These are phyloP conservation scores for Lagopus leucura DNA, from an alignment of 2,113 vertebrate species.

Conservation along the genomic window DNA sequence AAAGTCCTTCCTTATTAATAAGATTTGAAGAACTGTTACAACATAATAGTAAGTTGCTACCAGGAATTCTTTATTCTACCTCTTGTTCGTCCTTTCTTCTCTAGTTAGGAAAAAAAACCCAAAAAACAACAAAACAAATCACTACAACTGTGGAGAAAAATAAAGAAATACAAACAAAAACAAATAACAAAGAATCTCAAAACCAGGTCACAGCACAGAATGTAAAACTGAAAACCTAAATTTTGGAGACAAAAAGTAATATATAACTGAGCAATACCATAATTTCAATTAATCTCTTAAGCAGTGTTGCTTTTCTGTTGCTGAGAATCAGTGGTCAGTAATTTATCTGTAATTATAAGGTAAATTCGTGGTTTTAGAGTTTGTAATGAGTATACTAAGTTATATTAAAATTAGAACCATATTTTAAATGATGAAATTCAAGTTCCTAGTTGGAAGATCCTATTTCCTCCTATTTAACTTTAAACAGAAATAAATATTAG, in stretches of 20 bases:
- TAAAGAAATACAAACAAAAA: background rate
- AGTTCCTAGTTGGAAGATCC: background rate
- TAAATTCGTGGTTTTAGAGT: background rate
- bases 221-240: background rate
- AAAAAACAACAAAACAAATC: background rate
- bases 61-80: background rate
- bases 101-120: background rate
- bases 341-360: background rate
- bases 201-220: background rate
- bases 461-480: background rate
- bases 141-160: background rate
- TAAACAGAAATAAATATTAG: background rate
- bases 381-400: background rate
- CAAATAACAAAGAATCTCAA: background rate
- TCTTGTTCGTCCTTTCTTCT: background rate
- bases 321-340: background rate
- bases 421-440: background rate
- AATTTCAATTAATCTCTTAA: background rate
- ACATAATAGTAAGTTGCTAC: background rate
- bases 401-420: background rate
- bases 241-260: background rate
- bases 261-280: background rate
- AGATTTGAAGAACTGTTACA: background rate
- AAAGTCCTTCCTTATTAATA: background rate
- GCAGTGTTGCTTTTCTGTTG: background rate